Evolutionary conservation across 2,113 vertebrate species (phyloP).

Genomic region (Crotalus horridus): DNA sequence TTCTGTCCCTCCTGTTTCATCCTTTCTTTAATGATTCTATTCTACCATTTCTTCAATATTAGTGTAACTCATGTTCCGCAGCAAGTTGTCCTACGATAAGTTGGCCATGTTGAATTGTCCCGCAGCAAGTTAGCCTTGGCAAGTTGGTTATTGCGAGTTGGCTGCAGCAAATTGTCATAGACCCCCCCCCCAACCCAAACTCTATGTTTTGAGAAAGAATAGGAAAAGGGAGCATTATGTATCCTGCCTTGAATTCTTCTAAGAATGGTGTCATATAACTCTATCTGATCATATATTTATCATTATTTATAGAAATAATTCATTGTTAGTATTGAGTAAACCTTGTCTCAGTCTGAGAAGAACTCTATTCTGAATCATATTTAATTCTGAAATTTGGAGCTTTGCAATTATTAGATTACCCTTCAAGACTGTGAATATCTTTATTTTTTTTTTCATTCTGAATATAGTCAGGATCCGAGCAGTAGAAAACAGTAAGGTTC

Average conservation of each 20-base stretch:
- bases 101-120: neutral
- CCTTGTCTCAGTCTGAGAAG: neutral
- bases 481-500: neutral
- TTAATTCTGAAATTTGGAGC: neutral
- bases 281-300: neutral
- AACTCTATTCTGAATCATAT: neutral
- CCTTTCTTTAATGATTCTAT: neutral
- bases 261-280: neutral
- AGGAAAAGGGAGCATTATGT: neutral
- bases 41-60: neutral
- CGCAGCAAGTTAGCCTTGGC: neutral
- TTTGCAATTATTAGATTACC: neutral
- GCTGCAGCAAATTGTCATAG: neutral
- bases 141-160: neutral
- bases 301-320: conserved; percentile 43
- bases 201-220: neutral
- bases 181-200: neutral
- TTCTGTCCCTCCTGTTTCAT: neutral
- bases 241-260: neutral
- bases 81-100: neutral
- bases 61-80: neutral
- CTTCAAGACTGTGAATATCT: neutral
- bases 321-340: neutral
- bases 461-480: neutral
- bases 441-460: neutral